Base-by-base conservation (phyloP, 2,113 vertebrate species). In the Nibea coibor region DNA sequence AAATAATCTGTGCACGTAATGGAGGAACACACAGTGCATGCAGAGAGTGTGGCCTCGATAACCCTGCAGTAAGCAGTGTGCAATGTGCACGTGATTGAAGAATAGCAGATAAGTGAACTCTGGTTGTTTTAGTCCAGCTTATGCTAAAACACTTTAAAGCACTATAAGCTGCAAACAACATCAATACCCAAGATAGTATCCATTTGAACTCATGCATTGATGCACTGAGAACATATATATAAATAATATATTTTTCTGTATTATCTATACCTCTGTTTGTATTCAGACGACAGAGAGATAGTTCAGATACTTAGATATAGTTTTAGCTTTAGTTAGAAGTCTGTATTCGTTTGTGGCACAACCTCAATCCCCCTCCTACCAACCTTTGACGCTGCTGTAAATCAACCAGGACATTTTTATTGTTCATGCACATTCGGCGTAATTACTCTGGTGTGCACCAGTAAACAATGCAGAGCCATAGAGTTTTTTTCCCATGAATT, bases 331-430 rank as follows among this genome's bases (percentile, higher is more conserved):
- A 56, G 42, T 20, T 57, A 51, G 4, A 72, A 65, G 43, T 78
- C 53, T 53, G 24, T 72, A 85, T 85, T 78, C 26, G 43, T 50
- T 14, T 39, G 50, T 71, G 48, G 58, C 61, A 78, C 50, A 69
- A 57, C 74, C 61, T 75, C 64, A 59, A 53, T n/a, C 69, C 56
- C 16, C 2, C 31, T 57, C 39, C 19, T 63, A 19, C n/a, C 72
- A 81, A 64, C 28, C 81, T 45, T 64, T 78, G 57, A 84, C 82
- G 72, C 8, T 14, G 10, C 64, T 45, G 39, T 72, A 88, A 89
- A 91, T 90, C 87, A 91, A 26, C 31, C 15, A 3, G 54, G 85
- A 69, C 87, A 64, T 88, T 87, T 91, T 91, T 89, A 89, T 63
- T 81, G 87, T 78, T 82, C 74, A 64, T 68, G 83, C 85, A 77